A percentile compares a stretch with the other conserved stretches of the same genome.
phyloP scores from a whole-genome alignment of 2,797 vertebrate genomes.

The Lepus oiostolus region DNA sequence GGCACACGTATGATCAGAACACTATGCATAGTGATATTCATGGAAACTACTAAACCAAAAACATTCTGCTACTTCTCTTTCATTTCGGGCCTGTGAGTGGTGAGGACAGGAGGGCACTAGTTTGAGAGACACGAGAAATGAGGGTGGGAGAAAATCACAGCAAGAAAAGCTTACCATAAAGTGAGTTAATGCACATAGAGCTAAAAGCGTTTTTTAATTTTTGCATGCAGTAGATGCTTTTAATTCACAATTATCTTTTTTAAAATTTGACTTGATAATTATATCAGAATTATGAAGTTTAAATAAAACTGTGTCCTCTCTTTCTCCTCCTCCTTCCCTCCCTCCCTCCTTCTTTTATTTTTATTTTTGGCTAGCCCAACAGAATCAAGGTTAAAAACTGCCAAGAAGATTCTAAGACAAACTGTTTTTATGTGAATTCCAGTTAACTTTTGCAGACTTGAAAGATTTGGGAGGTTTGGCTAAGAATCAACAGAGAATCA shows the following conservation, averaged over 20 bases:
- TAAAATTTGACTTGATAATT: neutral
- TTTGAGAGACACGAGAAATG: neutral
- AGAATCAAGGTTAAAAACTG: slow-evolving; percentile 35
- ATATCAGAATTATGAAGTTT: neutral
- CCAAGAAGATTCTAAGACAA: slow-evolving; percentile 59
- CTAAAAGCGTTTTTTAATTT: neutral
- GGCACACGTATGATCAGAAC: neutral
- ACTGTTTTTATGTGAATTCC: slow-evolving; percentile 55
- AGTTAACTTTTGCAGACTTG: slow-evolving; percentile 30
- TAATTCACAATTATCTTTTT: neutral
- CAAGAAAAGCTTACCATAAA: neutral
- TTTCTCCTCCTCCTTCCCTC: too few species aligned
- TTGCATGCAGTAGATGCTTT: neutral
- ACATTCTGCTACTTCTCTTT: neutral
- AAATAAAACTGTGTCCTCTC: neutral
- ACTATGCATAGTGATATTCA: neutral
- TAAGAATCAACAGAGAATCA: slow-evolving; percentile 41
- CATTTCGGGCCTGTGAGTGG: neutral
- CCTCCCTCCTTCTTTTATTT: neutral
- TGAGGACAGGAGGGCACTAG: neutral
- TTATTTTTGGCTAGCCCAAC: neutral
- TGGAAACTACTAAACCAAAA: neutral
- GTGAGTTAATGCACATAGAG: neutral
- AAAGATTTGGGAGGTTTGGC: slow-evolving; percentile 70
- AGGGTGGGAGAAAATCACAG: neutral